Conservation (phyloP, 2,113 vertebrate genomes). For the Psettodes erumei region DNA sequence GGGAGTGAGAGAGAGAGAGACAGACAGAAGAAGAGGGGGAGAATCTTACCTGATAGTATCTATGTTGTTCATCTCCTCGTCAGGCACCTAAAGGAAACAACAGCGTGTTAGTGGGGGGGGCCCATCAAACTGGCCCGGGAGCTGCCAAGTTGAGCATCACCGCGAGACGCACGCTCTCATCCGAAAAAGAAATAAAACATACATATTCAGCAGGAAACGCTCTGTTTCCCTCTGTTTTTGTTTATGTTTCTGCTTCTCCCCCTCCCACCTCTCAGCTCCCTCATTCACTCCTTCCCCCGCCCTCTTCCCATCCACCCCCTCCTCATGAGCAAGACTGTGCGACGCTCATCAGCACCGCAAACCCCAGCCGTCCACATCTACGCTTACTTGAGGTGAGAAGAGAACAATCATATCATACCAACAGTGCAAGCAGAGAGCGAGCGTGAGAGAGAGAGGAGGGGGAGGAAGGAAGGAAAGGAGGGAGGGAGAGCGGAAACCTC, state of each 20-base stretch:
- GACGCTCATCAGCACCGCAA: conserved; percentile 41
- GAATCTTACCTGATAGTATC: conserved; percentile 79
- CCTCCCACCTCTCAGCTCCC: background rate
- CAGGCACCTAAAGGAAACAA: conserved; percentile 74
- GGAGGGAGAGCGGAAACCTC: conserved; percentile 57
- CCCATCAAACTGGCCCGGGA: conserved; percentile 40
- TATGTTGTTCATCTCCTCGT: conserved; percentile 73
- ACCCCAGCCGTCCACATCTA: conserved; percentile 55
- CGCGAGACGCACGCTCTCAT: conserved; percentile 30
- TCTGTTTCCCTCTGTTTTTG: conserved; percentile 59
- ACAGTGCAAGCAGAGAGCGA: conserved; percentile 49
- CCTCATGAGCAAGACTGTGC: conserved; percentile 31
- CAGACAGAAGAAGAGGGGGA: conserved; percentile 17
- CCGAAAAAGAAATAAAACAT: conserved; percentile 33
- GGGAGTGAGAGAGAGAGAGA: conserved; percentile 39
- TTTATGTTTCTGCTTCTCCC: conserved; percentile 47
- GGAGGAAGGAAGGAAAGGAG: background rate
- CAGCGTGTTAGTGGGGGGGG: conserved; percentile 66
- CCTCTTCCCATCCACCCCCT: conserved; percentile 20
- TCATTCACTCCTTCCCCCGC: conserved; percentile 22
- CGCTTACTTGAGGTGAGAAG: conserved; percentile 54
- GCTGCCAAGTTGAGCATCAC: conserved; percentile 50
- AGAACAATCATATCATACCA: conserved; percentile 67
- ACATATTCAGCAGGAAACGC: conserved; percentile 62
- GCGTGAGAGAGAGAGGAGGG: background rate